Percentiles rank a stretch among this genome's conserved stretches.
phyloP scores from a whole-genome alignment of 1,140 invertebrate species.

The Hyles vespertilio region DNA sequence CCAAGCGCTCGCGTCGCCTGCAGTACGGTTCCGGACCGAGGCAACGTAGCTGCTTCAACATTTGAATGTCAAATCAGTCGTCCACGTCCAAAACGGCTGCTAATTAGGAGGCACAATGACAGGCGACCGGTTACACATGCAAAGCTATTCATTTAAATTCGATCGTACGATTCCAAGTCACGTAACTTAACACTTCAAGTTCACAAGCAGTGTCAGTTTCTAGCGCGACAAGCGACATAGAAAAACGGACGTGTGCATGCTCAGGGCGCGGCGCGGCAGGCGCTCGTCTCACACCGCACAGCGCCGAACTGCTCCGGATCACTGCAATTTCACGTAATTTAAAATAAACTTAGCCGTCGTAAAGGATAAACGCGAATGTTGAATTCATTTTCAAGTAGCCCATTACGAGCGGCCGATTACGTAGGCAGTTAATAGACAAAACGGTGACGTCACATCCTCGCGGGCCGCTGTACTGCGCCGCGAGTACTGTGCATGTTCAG shows the following conservation, averaged over 20 bases:
- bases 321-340: too few species aligned
- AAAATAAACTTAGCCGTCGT: too few species aligned
- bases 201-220: slow-evolving; percentile 8
- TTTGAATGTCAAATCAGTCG: slow-evolving; percentile 19
- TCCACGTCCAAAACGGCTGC: slow-evolving; percentile 23
- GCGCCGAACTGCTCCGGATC: too few species aligned
- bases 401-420: background rate
- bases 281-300: too few species aligned
- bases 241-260: too few species aligned
- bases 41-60: slow-evolving; percentile 7
- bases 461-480: background rate
- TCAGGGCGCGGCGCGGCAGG: too few species aligned
- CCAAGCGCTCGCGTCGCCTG: too few species aligned
- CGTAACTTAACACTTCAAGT: slow-evolving; percentile 34
- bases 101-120: slow-evolving; percentile 35
- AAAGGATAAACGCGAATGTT: too few species aligned
- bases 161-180: slow-evolving; percentile 45
- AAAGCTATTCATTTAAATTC: slow-evolving; percentile 41
- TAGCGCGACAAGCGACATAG: background rate
- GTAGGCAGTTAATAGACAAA: slow-evolving; percentile 11
- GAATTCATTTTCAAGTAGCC: too few species aligned
- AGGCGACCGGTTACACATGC: slow-evolving; percentile 24
- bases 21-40: too few species aligned
- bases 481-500: background rate
- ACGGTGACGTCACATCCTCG: slow-evolving; percentile 16